phyloP scores from a whole-genome alignment of 1,140 invertebrate genomes.

The Stegodyphus dumicola region DNA sequence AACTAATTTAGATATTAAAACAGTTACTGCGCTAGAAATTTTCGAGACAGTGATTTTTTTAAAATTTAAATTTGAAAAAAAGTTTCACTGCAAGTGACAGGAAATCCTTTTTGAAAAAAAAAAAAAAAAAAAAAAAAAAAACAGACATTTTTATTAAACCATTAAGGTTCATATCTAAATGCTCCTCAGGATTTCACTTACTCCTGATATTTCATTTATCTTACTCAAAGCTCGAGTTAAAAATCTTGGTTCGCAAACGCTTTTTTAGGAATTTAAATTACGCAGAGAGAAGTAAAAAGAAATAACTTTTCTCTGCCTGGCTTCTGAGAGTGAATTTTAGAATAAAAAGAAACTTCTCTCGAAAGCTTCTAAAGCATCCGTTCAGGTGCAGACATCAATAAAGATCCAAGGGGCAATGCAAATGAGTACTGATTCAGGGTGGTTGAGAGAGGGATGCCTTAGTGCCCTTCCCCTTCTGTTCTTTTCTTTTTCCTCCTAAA shows the following conservation, averaged over 20 bases:
- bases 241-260: slow-evolving; percentile 9
- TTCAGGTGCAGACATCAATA: slow-evolving; percentile 50
- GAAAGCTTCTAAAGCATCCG: slow-evolving; percentile 33
- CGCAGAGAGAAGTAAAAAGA: slow-evolving; percentile 1
- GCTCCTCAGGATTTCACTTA: neutral
- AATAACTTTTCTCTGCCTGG: slow-evolving; percentile 16
- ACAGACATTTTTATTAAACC: neutral
- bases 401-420: slow-evolving; percentile 32
- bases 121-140: no score
- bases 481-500: slow-evolving; percentile 12
- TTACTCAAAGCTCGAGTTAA: slow-evolving; percentile 7
- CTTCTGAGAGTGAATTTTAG: neutral
- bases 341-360: slow-evolving; percentile 22
- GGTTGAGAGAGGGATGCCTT: neutral
- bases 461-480: neutral
- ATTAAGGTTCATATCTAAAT: neutral
- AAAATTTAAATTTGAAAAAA: no score
- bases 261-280: slow-evolving; percentile 26
- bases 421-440: slow-evolving; percentile 33
- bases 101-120: no score
- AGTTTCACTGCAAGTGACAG: no score
- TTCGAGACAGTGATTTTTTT: no score
- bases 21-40: no score
- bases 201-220: neutral
- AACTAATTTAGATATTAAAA: no score